Base-by-base conservation (phyloP, 2,888 invertebrate species). In the Azorinus chamasolen region DNA sequence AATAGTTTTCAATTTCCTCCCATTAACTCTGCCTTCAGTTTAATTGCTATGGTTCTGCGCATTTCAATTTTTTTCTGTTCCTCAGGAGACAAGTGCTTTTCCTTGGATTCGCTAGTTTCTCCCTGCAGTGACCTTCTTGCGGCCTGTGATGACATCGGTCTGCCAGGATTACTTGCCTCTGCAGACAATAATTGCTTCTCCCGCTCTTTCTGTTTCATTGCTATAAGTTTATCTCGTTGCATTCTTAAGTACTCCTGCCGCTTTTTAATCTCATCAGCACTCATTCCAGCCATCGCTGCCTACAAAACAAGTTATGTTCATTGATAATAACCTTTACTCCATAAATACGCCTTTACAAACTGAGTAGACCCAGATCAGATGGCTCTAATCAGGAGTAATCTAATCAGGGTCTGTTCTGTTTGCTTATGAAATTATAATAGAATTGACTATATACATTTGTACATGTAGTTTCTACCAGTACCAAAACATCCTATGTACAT, bases 151-250 rank as follows among this genome's bases (percentile, higher is more conserved):
- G 97, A 97, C 68, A 95, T 95, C 0, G 97, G 97, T 37, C 96
- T 85, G 32, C 85, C 77, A 10, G 88, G 90, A 45, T 88, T 84
- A 14, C 94, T 94, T 53, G 89, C 93, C 62, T 95, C 95, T 16
- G 95, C 95, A 41, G 95, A 95, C 2, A 90, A 82, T 8, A 98
- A 94, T 91, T 96, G 95, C 85, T 96, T 96, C 90, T 96, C 96
- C 22, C 98, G 95, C 24, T 96, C 97, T 91, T 96, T 96, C 90
- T 96, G 97, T 93, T 98, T 99, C 90, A 98, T 94, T 22, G 96
- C 96, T 50, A 98, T 94, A 62, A 99, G 94, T 91, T 98, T 97
- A 93, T 98, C 98, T 25, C 98, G 95, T 91, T 98, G 98, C 74
- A 96, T 95, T 63, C 96, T 95, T 68, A 99, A 94, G 92, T 98